Evolutionary conservation across 1,140 invertebrate genomes (phyloP), one percentile per base, ranked within the genome.

Genomic region (Leptinotarsa lineolata): DNA sequence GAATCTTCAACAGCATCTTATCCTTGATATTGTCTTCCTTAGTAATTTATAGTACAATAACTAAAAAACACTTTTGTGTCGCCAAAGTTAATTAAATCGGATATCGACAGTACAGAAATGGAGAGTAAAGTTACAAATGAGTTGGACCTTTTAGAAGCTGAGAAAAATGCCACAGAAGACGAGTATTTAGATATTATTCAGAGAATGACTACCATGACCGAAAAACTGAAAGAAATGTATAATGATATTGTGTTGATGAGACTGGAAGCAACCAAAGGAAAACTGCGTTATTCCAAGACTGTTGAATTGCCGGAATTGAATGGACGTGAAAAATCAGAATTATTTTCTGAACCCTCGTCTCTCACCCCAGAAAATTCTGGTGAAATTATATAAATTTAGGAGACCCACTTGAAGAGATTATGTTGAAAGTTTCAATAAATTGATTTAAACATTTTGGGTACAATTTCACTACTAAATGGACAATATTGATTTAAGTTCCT

Each of bases 261-360:
- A 54, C 2, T 54, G 48, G 48, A 54, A 54, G 15, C 15, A 16
- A 54, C n/a, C n/a, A 18, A 15, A 54, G 48, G 48, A 54, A 54
- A 54, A 18, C n/a, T 54, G 48, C 48, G n/a, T 54, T 54, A 54
- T 54, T 54, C 48, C 15, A 54, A 54, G n/a, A 54, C 48, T 54
- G 48, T 54, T 15, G 48, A 54, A 54, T 16, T 54, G 48, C n/a
- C n/a, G 16, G n/a, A 54, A 15, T 16, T n/a, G 48, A 54, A 54
- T 54, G n/a, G 15, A 54, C 16, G 15, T 54, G 48, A 13, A 54
- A 54, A 54, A 54, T 39, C 30, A 11, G 8, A 39, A 39, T 39
- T 11, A 39, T 16, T 54, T 54, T 1, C 48, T 6, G 48, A 54
- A 54, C 16, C 15, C n/a, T 54, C 48, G n/a, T 16, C 48, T 54